These are phyloP conservation scores for Pyrrhosoma nymphula DNA, from an alignment of 2,888 invertebrate species.

Conservation along the genomic window DNA sequence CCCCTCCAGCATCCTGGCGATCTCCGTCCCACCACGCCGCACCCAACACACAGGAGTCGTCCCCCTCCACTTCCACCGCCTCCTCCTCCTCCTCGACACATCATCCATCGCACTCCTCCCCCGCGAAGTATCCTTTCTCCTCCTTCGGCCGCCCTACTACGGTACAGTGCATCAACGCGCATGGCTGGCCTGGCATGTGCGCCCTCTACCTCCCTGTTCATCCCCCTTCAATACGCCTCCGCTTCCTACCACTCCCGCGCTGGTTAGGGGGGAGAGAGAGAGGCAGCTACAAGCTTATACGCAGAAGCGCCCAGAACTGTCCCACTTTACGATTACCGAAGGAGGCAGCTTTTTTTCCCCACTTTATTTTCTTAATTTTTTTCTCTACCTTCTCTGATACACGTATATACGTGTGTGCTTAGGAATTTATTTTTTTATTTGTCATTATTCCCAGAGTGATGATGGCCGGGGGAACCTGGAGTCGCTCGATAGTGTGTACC, in stretches of 20 bases:
- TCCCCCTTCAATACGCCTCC: background rate
- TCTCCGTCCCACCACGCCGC: no score
- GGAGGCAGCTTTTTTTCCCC: background rate
- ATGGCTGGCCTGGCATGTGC: conserved; percentile 8
- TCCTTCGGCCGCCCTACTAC: background rate
- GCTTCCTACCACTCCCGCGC: background rate
- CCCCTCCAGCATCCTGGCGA: no score
- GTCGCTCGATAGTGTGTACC: background rate
- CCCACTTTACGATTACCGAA: conserved; percentile 46
- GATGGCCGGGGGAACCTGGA: background rate
- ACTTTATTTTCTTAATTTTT: background rate
- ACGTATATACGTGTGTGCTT: background rate
- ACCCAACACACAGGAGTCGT: no score
- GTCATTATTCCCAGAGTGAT: background rate
- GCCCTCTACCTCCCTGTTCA: background rate
- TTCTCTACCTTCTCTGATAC: background rate
- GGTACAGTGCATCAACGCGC: conserved; percentile 40
- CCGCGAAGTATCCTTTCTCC: no score
- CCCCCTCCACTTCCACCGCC: background rate
- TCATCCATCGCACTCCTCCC: background rate
- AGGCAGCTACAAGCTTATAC: no score
- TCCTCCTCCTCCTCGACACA: background rate
- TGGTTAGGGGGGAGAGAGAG: no score
- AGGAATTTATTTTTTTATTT: background rate
- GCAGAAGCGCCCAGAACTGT: conserved; percentile 23